Evolutionary conservation across 1,140 invertebrate genomes (phyloP).

Genomic region (Drosophila neocordata): DNA sequence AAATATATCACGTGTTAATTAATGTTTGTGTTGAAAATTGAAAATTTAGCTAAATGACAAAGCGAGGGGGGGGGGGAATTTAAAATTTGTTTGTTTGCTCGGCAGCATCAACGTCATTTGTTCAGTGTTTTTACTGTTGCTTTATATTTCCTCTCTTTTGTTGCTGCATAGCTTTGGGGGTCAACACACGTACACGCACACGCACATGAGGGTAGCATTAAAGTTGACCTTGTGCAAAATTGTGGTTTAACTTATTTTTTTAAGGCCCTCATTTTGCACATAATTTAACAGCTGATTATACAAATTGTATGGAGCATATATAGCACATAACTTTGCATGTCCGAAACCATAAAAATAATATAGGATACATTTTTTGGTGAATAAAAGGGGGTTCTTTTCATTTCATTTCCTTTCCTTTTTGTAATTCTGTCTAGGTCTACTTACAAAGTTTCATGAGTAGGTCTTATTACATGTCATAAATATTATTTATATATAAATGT

Average conservation of each 20-base stretch:
- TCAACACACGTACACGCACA: background rate
- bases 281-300: slow-evolving; percentile 74
- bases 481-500: slow-evolving; percentile 18
- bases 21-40: slow-evolving; percentile 70
- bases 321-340: slow-evolving; percentile 52
- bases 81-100: slow-evolving; percentile 17
- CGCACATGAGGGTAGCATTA: slow-evolving; percentile 8
- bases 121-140: background rate
- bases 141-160: background rate
- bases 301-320: slow-evolving; percentile 45
- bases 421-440: slow-evolving; percentile 16
- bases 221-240: slow-evolving; percentile 34
- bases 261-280: slow-evolving; percentile 56
- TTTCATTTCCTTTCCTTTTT: background rate
- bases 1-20: slow-evolving; percentile 79
- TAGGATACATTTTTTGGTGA: slow-evolving; percentile 16
- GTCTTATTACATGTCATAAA: slow-evolving; percentile 69
- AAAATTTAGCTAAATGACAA: slow-evolving; percentile 33
- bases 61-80: background rate
- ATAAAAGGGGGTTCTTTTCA: background rate
- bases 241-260: slow-evolving; percentile 2
- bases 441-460: slow-evolving; percentile 48
- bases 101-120: slow-evolving; percentile 28
- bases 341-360: slow-evolving; percentile 73
- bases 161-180: slow-evolving; percentile 36